Conservation (phyloP, 2,797 vertebrate species). For the Phrynocephalus vlangalii region DNA sequence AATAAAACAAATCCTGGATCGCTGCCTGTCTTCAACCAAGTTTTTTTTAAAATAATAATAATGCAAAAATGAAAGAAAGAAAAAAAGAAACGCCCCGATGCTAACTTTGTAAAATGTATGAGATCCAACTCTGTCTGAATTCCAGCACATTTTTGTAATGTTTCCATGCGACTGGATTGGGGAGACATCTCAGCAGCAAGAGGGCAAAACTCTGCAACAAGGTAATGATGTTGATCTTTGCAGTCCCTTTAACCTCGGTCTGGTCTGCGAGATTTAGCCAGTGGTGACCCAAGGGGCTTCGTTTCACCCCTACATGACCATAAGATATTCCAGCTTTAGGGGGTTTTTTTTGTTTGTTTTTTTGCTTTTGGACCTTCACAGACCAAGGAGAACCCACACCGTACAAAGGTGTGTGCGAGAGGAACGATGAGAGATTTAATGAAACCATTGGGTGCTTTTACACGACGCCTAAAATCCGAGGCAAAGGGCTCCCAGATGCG, state of each 20-base stretch:
- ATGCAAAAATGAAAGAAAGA: not conserved
- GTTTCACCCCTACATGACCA: too few species aligned
- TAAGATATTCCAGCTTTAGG: too few species aligned
- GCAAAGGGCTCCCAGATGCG: too few species aligned
- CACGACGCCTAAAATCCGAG: too few species aligned
- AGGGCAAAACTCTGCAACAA: not conserved
- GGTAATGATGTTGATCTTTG: too few species aligned
- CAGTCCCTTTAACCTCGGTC: too few species aligned
- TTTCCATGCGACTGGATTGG: not conserved
- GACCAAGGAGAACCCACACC: rapidly evolving
- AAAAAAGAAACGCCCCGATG: not conserved
- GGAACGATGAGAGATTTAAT: slow-evolving; percentile 58
- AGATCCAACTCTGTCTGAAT: not conserved
- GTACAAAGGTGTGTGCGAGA: not conserved
- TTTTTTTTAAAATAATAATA: too few species aligned
- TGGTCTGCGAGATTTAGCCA: too few species aligned
- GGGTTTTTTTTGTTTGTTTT: too few species aligned
- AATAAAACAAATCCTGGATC: not conserved
- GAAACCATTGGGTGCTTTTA: slow-evolving; percentile 38
- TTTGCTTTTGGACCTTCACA: not conserved
- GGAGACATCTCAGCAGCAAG: not conserved
- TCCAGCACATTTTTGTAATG: not conserved
- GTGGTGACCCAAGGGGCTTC: too few species aligned
- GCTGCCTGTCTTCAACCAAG: not conserved
- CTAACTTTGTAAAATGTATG: not conserved